These are phyloP conservation scores for Albula glossodonta DNA, from an alignment of 2,113 vertebrate genomes.

Conservation along the genomic window DNA sequence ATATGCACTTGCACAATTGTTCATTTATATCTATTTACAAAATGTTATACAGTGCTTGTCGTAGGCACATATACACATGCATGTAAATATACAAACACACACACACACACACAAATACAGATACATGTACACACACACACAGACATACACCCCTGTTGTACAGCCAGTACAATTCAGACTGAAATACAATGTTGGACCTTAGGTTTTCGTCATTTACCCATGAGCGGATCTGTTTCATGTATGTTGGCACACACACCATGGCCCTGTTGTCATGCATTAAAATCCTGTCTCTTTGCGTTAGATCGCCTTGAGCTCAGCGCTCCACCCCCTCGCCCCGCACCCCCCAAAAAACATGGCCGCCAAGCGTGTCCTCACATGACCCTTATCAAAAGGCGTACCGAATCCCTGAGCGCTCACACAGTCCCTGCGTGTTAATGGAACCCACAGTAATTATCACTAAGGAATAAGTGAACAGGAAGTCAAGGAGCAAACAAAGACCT, in stretches of 20 bases:
- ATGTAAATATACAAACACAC: too few relatives aligned
- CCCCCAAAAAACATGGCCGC: background rate
- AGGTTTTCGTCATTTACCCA: background rate
- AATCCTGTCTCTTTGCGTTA: background rate
- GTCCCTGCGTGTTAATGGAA: too few relatives aligned
- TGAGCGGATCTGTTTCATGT: background rate
- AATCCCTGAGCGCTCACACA: too few relatives aligned
- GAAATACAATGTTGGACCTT: background rate
- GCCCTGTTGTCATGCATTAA: background rate
- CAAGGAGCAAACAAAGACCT: too few relatives aligned
- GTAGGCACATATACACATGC: too few relatives aligned
- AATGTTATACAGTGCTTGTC: too few relatives aligned
- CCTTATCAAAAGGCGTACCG: background rate
- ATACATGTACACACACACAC: background rate
- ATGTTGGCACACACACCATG: background rate
- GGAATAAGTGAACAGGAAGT: too few relatives aligned
- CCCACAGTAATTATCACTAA: too few relatives aligned
- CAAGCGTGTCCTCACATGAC: background rate
- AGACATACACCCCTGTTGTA: background rate
- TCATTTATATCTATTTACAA: too few relatives aligned
- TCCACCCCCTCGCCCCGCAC: background rate
- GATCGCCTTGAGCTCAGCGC: background rate
- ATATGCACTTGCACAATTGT: too few relatives aligned
- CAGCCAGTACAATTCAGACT: background rate
- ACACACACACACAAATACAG: background rate